Conservation (phyloP, 2,888 invertebrate species). For the Norana najaformis region DNA sequence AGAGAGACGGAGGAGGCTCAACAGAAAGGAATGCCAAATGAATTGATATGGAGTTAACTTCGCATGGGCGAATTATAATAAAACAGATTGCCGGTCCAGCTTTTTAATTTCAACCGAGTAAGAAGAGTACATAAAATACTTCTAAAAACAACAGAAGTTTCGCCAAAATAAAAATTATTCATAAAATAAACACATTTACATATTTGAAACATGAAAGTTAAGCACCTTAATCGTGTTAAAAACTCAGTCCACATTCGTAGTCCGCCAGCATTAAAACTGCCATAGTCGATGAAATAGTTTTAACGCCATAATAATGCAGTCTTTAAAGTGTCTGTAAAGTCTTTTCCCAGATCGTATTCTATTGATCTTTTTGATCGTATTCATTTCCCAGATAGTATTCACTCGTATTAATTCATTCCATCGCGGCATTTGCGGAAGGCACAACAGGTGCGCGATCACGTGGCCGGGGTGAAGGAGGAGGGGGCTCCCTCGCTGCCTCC, state of each 20-base stretch:
- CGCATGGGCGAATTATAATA: too few relatives aligned
- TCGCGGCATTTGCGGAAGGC: neutral
- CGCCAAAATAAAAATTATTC: neutral
- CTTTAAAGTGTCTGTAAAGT: neutral
- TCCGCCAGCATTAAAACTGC: neutral
- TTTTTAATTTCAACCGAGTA: neutral
- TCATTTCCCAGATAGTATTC: too few relatives aligned
- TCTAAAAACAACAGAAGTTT: neutral
- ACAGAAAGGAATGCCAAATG: too few relatives aligned
- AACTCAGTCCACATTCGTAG: neutral
- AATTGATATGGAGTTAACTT: too few relatives aligned
- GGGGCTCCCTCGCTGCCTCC: neutral
- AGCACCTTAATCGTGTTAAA: neutral
- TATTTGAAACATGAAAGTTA: neutral
- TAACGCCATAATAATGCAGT: neutral
- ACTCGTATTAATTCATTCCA: neutral
- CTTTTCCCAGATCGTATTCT: too few relatives aligned
- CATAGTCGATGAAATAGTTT: too few relatives aligned
- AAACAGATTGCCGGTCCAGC: too few relatives aligned
- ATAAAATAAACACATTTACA: neutral
- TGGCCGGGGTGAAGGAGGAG: neutral
- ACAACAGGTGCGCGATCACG: neutral
- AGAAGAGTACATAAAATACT: neutral
- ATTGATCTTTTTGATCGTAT: neutral
- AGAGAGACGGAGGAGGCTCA: too few relatives aligned